phyloP scores from a whole-genome alignment of 1,140 invertebrate genomes.

The Chrysopa pallens region DNA sequence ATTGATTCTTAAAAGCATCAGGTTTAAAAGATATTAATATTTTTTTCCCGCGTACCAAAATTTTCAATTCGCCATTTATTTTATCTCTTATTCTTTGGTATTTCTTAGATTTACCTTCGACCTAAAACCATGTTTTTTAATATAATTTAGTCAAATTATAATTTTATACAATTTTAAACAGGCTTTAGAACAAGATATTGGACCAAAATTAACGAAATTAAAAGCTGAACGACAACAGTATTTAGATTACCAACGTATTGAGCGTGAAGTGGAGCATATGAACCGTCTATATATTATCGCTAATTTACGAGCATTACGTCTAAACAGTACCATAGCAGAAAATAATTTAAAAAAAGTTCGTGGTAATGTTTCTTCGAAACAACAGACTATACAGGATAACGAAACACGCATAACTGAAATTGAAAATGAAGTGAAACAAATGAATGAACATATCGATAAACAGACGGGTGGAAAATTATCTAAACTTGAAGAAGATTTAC shows the following conservation, averaged over 20 bases:
- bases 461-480: conserved; percentile 37
- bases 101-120: conserved; percentile 2
- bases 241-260: conserved; percentile 74
- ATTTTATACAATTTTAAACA: conserved; percentile 21
- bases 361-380: conserved; percentile 29
- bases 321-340: conserved; percentile 31
- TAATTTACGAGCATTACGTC: conserved; percentile 19
- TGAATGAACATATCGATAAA: too few relatives aligned
- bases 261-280: conserved; percentile 73
- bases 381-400: conserved; percentile 7
- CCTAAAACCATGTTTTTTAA: neutral
- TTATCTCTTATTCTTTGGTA: neutral
- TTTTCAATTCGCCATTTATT: too few relatives aligned
- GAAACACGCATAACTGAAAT: too few relatives aligned
- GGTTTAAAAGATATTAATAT: too few relatives aligned
- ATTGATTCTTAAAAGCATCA: too few relatives aligned
- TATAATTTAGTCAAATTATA: conserved; percentile 2
- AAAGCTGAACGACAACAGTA: conserved; percentile 72
- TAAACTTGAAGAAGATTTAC: conserved; percentile 44
- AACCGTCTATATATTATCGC: conserved; percentile 37
- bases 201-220: conserved; percentile 71
- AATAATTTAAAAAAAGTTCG: conserved; percentile 30
- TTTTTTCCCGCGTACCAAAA: too few relatives aligned
- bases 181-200: conserved; percentile 43
- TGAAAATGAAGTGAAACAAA: too few relatives aligned